Conservation (phyloP, 1,140 invertebrate genomes). For the Cherax quadricarinatus region DNA sequence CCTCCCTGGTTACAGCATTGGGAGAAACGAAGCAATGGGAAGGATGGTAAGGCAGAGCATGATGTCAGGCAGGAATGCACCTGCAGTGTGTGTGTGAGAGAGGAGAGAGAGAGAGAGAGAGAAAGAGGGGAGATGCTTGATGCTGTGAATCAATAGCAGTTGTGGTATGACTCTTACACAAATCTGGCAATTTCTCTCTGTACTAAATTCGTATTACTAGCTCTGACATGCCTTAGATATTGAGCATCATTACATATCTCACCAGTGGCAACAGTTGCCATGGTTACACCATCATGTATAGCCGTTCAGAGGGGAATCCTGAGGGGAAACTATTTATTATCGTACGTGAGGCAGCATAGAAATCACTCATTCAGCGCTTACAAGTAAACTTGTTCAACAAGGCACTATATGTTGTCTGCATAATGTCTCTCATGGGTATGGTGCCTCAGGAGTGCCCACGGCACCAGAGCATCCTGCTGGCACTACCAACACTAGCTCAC, state of each 20-base stretch:
- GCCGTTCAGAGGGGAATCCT: not conserved
- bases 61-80: not conserved
- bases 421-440: not conserved
- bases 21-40: not conserved
- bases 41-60: not conserved
- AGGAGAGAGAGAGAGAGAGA: slow-evolving; percentile 24
- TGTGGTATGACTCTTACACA: slow-evolving; percentile 50
- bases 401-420: slow-evolving; percentile 37
- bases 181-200: not conserved
- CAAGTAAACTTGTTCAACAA: slow-evolving; percentile 49
- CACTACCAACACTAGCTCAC: not conserved
- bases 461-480: not conserved
- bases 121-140: slow-evolving; percentile 60
- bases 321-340: slow-evolving; percentile 50
- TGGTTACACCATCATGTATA: not conserved
- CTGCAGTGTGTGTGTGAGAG: slow-evolving; percentile 10
- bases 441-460: slow-evolving; percentile 3
- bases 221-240: not conserved
- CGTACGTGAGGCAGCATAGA: slow-evolving; percentile 44
- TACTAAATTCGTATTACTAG: not conserved
- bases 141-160: slow-evolving; percentile 69
- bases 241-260: not conserved
- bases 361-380: slow-evolving; percentile 66
- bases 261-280: not conserved
- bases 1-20: not conserved